Base-by-base conservation (phyloP, 2,113 vertebrate species). In the Entelurus aequoreus region DNA sequence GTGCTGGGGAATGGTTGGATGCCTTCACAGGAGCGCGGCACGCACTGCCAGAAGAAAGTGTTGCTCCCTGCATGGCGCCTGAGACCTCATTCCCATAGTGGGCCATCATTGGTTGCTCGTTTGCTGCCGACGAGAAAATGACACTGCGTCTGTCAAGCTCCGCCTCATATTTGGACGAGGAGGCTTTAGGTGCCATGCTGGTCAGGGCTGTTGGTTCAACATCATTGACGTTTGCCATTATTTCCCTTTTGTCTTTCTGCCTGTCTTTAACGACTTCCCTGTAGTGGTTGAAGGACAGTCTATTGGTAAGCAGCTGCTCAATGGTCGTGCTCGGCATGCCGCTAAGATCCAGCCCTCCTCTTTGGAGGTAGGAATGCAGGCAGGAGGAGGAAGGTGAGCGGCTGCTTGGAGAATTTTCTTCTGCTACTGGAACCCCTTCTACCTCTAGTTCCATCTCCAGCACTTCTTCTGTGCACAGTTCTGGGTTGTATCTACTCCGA, bases 81-180 rank as follows among this genome's bases (percentile, higher is more conserved):
- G 77, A 63, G 44, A 72, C 42, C 83, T 93, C 91, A 93, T 94
- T 87, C 97, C 96, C 90, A 94, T 87, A 85, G 89, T 97, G 94
- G 82, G 92, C 92, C 59, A 93, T 90, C 74, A 93, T 87, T 86
- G 91, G 93, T 83, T 91, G 90, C 87, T 92, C 95, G 84, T 93
- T 96, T 56, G 93, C 79, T 15, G 93, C 94, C 61, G 95, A 94
- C 86, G 97, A 97, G 88, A 99, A 99, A 88, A 99, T 99, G 78
- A 99, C 97, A 46, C 95, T 99, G 81, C 94, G 94, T 75, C 97
- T 94, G 89, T 99, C 97, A 60, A 94, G 86, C 81, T 99, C 97
- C 44, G 85, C 86, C 84, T 99, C 95, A 86, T 95, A 93, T 84
- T 96, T 99, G 86, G 94, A 97, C 69, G 94, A 93, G 36, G 92